These are phyloP conservation scores for Champsocephalus gunnari DNA, from an alignment of 2,797 vertebrate species.

Conservation along the genomic window DNA sequence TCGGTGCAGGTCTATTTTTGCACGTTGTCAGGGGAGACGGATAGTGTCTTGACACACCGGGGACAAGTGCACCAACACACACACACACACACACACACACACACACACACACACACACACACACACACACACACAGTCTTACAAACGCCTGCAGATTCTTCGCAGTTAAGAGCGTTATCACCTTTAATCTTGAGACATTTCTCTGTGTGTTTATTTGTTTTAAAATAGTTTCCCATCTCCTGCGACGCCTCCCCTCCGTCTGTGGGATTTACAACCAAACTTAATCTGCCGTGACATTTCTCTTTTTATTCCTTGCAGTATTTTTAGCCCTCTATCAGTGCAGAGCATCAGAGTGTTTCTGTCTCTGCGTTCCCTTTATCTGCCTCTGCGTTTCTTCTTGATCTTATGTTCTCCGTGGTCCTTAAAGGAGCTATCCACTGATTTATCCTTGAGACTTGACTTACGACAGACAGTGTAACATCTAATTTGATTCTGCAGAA, in stretches of 20 bases:
- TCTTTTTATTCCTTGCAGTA: conserved; percentile 19
- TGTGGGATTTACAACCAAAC: conserved; percentile 19
- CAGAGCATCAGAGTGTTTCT: conserved; percentile 12
- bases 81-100: conserved; percentile 22
- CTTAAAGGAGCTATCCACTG: no score
- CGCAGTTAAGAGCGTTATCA: conserved; percentile 24
- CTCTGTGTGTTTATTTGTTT: conserved; percentile 2
- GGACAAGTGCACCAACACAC: conserved; percentile 33
- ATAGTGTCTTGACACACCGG: conserved; percentile 65
- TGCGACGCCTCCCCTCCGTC: neutral
- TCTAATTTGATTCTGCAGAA: neutral
- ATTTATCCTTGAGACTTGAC: no score
- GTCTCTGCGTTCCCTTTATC: neutral
- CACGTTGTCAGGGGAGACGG: conserved; percentile 76
- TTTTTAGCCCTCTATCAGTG: conserved; percentile 39
- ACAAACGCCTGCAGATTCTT: conserved; percentile 14
- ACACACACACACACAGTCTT: conserved; percentile 19
- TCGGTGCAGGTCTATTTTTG: conserved; percentile 77
- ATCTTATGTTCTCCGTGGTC: conserved; percentile 11
- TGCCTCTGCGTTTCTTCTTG: conserved; percentile 4
- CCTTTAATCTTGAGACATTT: conserved; percentile 23
- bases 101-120: conserved; percentile 23
- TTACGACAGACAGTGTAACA: no score
- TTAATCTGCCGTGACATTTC: conserved; percentile 9
- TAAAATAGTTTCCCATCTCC: neutral